Percentiles rank a stretch among this genome's conserved stretches.
phyloP scores from a whole-genome alignment of 2,797 vertebrate species.

The Yasuhikotakia modesta region DNA sequence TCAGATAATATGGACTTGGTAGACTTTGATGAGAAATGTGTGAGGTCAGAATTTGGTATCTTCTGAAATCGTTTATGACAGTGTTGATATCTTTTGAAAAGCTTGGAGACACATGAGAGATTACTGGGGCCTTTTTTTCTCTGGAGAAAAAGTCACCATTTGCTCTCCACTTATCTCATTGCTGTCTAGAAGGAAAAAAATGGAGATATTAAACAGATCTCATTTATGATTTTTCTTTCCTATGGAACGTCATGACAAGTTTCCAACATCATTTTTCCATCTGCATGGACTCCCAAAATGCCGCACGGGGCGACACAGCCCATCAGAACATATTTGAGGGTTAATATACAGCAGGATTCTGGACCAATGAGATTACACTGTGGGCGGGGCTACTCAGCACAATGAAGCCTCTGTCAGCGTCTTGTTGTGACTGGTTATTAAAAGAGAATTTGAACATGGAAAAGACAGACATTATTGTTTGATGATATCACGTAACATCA shows the following conservation, averaged over 20 bases:
- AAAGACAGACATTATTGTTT: conserved; percentile 44
- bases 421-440: not conserved
- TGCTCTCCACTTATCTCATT: not conserved
- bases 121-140: not conserved
- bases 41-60: not conserved
- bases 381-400: not conserved
- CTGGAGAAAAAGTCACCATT: not conserved
- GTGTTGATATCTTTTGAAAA: not conserved
- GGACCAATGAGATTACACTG: not conserved
- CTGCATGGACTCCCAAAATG: not conserved
- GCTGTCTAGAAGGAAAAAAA: not conserved
- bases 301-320: not conserved
- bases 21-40: not conserved
- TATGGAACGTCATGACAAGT: not conserved
- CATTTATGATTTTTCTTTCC: not conserved
- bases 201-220: not conserved
- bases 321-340: not conserved
- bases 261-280: not conserved
- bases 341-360: not conserved
- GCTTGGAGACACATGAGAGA: not conserved
- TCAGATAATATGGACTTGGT: not conserved
- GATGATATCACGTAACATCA: conserved; percentile 41
- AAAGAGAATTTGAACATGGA: not conserved
- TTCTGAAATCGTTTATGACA: not conserved
- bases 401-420: not conserved